These are phyloP conservation scores for Echiichthys vipera DNA, from an alignment of 2,797 vertebrate genomes.

Conservation along the genomic window DNA sequence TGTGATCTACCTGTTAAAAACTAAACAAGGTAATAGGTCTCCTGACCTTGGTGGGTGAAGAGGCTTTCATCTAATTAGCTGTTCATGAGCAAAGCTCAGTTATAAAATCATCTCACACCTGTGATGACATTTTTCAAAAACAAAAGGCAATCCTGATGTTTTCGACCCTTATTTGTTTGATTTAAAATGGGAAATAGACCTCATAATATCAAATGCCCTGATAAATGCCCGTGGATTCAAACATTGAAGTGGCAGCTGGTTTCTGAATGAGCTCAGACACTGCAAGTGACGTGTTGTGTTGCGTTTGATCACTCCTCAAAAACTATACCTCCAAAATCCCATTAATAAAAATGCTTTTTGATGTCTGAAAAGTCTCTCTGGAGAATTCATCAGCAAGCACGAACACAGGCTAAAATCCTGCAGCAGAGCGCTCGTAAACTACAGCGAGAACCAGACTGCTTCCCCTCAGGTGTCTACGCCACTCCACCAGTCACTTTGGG, in stretches of 20 bases:
- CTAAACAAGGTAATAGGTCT: background rate
- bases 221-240: conserved; percentile 8
- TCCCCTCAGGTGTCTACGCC: conserved; percentile 46
- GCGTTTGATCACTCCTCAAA: conserved; percentile 28
- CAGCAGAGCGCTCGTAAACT: conserved; percentile 47
- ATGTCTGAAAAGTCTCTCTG: conserved; percentile 44
- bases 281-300: background rate
- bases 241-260: conserved; percentile 3
- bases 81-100: background rate
- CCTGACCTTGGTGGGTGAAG: background rate
- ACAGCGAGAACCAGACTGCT: conserved; percentile 47
- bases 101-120: background rate
- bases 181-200: conserved; percentile 22
- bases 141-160: background rate
- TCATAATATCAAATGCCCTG: conserved; percentile 16
- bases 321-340: conserved; percentile 20
- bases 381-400: conserved; percentile 51
- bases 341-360: conserved; percentile 31
- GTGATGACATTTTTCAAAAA: background rate
- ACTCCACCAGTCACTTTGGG: conserved; percentile 48
- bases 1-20: background rate
- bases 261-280: conserved; percentile 21
- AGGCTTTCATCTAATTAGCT: background rate
- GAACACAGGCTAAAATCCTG: conserved; percentile 37
- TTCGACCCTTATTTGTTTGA: background rate